Evolutionary conservation across 1,140 invertebrate genomes (phyloP).

Genomic region (Sycophaga agraensis): DNA sequence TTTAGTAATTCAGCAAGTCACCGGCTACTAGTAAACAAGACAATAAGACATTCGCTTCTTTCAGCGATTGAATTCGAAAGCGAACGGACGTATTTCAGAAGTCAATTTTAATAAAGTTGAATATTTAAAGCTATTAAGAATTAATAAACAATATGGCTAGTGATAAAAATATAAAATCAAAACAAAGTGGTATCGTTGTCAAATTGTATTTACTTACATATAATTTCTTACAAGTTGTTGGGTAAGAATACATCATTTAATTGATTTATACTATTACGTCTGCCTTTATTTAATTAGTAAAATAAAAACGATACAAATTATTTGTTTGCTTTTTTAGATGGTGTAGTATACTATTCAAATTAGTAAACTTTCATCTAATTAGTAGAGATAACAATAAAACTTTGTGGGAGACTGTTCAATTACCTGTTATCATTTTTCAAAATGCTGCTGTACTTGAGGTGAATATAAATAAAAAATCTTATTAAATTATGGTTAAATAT

Average conservation of each 20-base stretch:
- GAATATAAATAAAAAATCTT: slow-evolving; percentile 31
- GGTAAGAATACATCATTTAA: slow-evolving; percentile 42
- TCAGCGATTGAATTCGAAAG: not conserved
- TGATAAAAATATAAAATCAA: slow-evolving; percentile 38
- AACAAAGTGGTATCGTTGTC: slow-evolving; percentile 36
- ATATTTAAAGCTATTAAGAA: too few relatives aligned
- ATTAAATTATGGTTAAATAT: not conserved
- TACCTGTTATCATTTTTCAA: slow-evolving; percentile 81
- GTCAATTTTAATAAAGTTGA: too few relatives aligned
- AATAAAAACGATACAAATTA: not conserved
- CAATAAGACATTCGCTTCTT: not conserved
- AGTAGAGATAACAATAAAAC: slow-evolving; percentile 44
- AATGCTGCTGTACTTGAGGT: slow-evolving; percentile 88
- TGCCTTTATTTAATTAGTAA: not conserved
- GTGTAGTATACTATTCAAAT: slow-evolving; percentile 69
- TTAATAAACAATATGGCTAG: slow-evolving; percentile 6
- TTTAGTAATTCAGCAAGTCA: slow-evolving; percentile 22
- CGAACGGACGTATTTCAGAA: slow-evolving; percentile 23
- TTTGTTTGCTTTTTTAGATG: slow-evolving; percentile 64
- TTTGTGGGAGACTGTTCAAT: slow-evolving; percentile 70
- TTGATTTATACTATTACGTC: not conserved
- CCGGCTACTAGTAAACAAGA: too few relatives aligned
- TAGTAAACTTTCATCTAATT: slow-evolving; percentile 61
- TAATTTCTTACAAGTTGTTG: slow-evolving; percentile 49
- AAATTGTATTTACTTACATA: slow-evolving; percentile 50